Evolutionary conservation across 2,113 vertebrate genomes (phyloP), one percentile per base, ranked within the genome.

Genomic region (Athene cunicularia): DNA sequence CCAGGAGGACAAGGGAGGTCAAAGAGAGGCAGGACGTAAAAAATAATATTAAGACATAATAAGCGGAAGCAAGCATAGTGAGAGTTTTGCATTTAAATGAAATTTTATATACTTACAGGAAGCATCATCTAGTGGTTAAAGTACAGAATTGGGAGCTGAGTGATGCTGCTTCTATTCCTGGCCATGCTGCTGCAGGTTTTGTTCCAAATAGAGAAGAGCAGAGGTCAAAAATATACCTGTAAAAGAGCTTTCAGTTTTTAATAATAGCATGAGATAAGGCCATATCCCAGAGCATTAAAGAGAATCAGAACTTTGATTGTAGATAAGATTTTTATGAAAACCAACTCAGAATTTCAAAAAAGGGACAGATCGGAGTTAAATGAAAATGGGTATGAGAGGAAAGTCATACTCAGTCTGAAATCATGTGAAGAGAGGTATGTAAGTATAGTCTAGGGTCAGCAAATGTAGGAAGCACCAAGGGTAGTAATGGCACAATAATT

Each of bases 321-420:
- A 79, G 86, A 72, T 88, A 96, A 93, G 86, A 89, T 93, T 95
- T 95, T 79, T 93, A 33, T 89, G 96, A 95, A 95, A 96, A 79
- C 56, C 68, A 87, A 66, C 39, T 95, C 88, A 92, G 88, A 81
- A 94, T 94, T 87, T 92, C 33, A 79, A 73, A 88, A 95, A 84
- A 87, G 52, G 30, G 56, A 56, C 73, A 79, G 80, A 92, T 95
- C 83, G 87, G 86, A 89, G 80, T 91, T 92, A 94, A 90, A 94
- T 91, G 60, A 92, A 95, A 95, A 87, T 72, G 30, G 21, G 14
- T 87, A 32, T 72, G 60, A 74, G n/a, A 73, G 26, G 28, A 71
- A 92, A 94, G 68, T 81, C 56, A 26, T 59, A 68, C 43, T 92
- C 64, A 74, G 33, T 79, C 56, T 92, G 83, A 87, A 95, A 68